Base-by-base conservation (phyloP, 2,113 vertebrate genomes). In the Bungarus multicinctus region DNA sequence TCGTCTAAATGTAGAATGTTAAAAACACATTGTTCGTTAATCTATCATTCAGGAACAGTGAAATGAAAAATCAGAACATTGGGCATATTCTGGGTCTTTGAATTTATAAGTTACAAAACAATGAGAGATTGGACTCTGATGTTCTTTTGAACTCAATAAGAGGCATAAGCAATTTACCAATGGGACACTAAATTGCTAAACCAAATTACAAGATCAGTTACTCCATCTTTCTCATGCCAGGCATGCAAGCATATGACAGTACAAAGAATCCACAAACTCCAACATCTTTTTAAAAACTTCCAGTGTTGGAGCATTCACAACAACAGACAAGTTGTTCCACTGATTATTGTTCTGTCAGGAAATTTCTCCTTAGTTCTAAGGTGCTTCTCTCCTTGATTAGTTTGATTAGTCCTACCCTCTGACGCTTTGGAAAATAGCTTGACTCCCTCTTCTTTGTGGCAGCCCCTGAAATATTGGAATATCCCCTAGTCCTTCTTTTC, bases 31-130 rank as follows among this genome's bases (percentile, higher is more conserved):
- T 86, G 39, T 0, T 0, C 16, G 27, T n/a, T 91, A 52, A 89
- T 96, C 94, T 93, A 88, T 90, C 89, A 74, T 27, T 18, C 89
- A 89, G 57, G 0, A 0, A 39, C 43, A 92, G 93, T 54, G 93
- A 93, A 94, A 92, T 94, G 90, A 94, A 95, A 95, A 95, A 91
- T 91, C 88, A 94, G 95, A 95, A 0, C 92, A 93, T 47, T 16
- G 50, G 90, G 58, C n/a, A 14, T 10, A 25, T 54, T 25, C 11
- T 85, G 30, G 30, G 27, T 30, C 52, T 50, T 88, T 43, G 27
- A 91, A 91, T 93, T 89, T 54, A 60, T 85, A 89, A 45, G 43
- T 30, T 85, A 16, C 23, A 89, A 91, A 50, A 25, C 58, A 85
- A 85, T 43, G 43, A 94, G 69, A 90, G 94, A 88, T 10, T 85